Evolutionary conservation across 2,888 invertebrate genomes (phyloP).

Genomic region (Xanthia togata): DNA sequence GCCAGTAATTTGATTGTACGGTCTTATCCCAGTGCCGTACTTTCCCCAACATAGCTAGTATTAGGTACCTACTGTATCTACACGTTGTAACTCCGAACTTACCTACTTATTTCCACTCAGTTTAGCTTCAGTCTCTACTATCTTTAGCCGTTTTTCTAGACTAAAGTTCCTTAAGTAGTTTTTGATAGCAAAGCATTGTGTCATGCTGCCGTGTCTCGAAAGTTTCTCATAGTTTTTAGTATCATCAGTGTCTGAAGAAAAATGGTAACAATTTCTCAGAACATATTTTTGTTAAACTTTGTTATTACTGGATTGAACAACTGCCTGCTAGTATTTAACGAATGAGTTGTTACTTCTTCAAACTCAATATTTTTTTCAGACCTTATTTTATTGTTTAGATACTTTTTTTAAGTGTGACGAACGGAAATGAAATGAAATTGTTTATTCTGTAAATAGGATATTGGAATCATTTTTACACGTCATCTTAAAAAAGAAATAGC

Average conservation of each 20-base stretch:
- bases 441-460: too few species aligned
- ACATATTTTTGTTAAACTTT: background rate
- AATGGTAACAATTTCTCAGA: background rate
- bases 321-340: background rate
- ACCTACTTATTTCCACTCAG: background rate
- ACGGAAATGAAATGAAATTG: too few species aligned
- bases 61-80: background rate
- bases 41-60: background rate
- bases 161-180: slow-evolving; percentile 17
- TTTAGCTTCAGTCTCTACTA: background rate
- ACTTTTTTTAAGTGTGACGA: too few species aligned
- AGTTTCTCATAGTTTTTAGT: slow-evolving; percentile 28
- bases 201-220: slow-evolving; percentile 11
- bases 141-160: slow-evolving; percentile 15
- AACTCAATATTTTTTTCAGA: background rate
- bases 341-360: background rate
- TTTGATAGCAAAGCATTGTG: slow-evolving; percentile 27
- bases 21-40: background rate
- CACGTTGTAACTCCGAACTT: background rate
- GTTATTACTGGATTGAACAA: background rate
- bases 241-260: slow-evolving; percentile 7
- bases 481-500: too few species aligned
- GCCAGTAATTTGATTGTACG: background rate
- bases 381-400: too few species aligned
- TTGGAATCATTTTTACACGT: too few species aligned